phyloP scores from a whole-genome alignment of 2,888 invertebrate genomes.

The Phyllotreta striolata region DNA sequence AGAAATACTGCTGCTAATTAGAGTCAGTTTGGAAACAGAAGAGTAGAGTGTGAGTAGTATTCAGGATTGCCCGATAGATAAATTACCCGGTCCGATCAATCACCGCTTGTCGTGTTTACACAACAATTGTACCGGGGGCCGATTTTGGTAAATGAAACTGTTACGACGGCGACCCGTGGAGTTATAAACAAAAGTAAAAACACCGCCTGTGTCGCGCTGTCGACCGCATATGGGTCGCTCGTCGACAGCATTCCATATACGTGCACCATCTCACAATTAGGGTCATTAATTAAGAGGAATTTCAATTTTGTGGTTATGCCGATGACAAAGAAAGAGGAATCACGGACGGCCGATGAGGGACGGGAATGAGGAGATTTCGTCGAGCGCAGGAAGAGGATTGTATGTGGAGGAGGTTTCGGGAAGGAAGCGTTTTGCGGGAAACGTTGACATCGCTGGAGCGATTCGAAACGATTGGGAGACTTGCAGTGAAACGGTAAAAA shows the following conservation, averaged over 20 bases:
- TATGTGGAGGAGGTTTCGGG: too few species aligned
- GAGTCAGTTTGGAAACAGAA: too few species aligned
- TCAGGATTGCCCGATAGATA: too few species aligned
- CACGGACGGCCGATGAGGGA: constrained; percentile 6
- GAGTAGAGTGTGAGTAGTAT: too few species aligned
- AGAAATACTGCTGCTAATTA: constrained; percentile 19
- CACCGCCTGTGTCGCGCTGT: constrained; percentile 30
- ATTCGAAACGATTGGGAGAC: too few species aligned
- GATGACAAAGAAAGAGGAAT: constrained; percentile 28
- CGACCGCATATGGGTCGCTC: constrained; percentile 33
- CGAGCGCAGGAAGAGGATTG: too few species aligned
- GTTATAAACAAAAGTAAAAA: constrained; percentile 33
- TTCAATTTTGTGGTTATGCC: constrained; percentile 43
- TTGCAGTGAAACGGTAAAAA: too few species aligned
- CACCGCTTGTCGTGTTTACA: background rate
- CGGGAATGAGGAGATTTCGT: constrained; percentile 13
- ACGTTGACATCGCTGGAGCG: too few species aligned
- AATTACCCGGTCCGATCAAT: too few species aligned
- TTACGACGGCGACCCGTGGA: constrained; percentile 9
- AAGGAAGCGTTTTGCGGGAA: too few species aligned
- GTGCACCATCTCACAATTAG: constrained; percentile 42
- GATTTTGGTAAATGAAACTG: constrained; percentile 18
- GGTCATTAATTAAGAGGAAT: constrained; percentile 48
- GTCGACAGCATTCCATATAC: constrained; percentile 40
- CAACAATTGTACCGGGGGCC: background rate